phyloP scores from a whole-genome alignment of 2,113 vertebrate genomes.

The Marcusenius ussheri region DNA sequence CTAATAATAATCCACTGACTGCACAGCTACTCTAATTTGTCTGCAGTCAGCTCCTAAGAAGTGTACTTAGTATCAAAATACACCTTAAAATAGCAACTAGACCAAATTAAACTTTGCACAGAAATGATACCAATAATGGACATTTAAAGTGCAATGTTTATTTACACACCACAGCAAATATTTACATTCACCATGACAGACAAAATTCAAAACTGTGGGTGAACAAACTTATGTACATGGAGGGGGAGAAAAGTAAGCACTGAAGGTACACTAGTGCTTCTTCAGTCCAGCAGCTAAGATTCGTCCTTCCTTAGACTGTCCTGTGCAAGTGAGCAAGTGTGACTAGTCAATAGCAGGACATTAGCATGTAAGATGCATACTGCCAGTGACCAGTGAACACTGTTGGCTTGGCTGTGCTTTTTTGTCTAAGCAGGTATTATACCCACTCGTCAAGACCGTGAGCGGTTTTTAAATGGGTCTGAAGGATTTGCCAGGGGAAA shows the following conservation, averaged over 20 bases:
- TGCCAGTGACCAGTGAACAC: not conserved
- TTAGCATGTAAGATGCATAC: conserved; percentile 2
- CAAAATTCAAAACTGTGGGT: not conserved
- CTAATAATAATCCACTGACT: not conserved
- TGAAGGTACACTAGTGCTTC: not conserved
- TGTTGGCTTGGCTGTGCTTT: not conserved
- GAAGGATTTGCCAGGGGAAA: not conserved
- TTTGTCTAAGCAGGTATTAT: conserved; percentile 6
- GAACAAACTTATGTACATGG: not conserved
- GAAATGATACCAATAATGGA: not conserved
- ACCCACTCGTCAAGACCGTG: not conserved
- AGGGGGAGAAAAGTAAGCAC: not conserved
- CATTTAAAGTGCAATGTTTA: conserved; percentile 13
- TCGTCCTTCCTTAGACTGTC: not conserved
- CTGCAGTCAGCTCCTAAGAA: not conserved
- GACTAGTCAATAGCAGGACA: not conserved
- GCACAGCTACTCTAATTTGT: not conserved
- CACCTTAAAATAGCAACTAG: not conserved
- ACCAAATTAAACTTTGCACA: not conserved
- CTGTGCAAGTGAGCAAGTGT: not conserved
- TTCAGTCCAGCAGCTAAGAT: not conserved
- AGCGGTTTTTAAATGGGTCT: not conserved
- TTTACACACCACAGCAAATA: not conserved
- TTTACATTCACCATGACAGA: not conserved
- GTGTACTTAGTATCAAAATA: not conserved